Conservation (phyloP, 2,888 invertebrate genomes). For the Chalcis sispes region DNA sequence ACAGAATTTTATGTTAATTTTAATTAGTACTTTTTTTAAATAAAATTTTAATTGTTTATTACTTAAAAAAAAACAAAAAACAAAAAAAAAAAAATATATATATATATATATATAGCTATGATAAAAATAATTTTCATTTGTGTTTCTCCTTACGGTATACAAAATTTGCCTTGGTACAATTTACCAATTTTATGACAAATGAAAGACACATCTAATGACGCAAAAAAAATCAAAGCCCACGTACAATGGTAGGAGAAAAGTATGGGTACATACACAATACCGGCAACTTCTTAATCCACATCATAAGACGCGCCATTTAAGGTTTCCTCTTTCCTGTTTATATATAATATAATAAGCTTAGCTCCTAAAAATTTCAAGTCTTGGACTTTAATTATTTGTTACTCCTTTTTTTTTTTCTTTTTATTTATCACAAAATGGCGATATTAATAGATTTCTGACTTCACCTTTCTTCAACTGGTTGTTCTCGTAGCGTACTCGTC, state of each 20-base stretch:
- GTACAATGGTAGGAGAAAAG: conserved; percentile 13
- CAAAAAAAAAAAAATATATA: not conserved
- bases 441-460: conserved; percentile 1
- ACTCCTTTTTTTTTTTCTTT: conserved; percentile 34
- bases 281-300: conserved; percentile 5
- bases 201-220: conserved; percentile 9
- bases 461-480: conserved; percentile 55
- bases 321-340: conserved; percentile 5
- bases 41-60: not conserved
- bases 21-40: too few species aligned
- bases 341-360: conserved; percentile 46
- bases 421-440: conserved; percentile 56
- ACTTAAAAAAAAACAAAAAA: not conserved
- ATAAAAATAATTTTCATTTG: conserved; percentile 40
- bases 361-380: conserved; percentile 44
- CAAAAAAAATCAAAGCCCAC: conserved; percentile 19
- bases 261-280: conserved; percentile 5
- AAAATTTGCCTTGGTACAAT: not conserved
- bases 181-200: not conserved
- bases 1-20: too few species aligned
- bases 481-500: conserved; percentile 2
- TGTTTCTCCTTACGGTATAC: conserved; percentile 19
- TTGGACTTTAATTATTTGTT: conserved; percentile 33
- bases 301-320: not conserved
- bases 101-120: not conserved